Evolutionary conservation across 1,140 invertebrate genomes (phyloP).

Genomic region (Gryllus bimaculatus): DNA sequence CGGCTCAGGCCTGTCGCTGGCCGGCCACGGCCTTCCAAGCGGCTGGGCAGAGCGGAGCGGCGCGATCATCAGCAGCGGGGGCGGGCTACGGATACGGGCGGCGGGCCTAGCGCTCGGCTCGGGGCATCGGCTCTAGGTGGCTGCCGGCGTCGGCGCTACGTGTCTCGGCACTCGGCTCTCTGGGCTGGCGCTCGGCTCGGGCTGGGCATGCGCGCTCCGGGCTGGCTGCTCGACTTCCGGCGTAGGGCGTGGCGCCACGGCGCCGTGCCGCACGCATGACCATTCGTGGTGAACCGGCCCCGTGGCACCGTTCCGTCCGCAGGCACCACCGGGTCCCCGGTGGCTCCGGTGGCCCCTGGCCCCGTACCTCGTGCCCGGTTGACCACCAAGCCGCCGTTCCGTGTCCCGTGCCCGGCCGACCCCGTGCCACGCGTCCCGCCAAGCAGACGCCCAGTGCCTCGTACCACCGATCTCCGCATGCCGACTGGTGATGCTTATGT

Average conservation of each 20-base stretch:
- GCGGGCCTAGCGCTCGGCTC: background rate
- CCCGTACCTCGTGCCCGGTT: background rate
- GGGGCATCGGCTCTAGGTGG: background rate
- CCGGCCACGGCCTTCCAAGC: background rate
- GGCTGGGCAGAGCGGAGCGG: background rate
- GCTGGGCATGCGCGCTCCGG: background rate
- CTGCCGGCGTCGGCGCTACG: background rate
- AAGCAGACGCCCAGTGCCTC: background rate
- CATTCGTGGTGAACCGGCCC: background rate
- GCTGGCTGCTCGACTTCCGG: background rate
- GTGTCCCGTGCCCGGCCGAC: constrained; percentile 10
- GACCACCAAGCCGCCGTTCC: no score
- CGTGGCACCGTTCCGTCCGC: background rate
- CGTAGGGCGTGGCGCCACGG: background rate
- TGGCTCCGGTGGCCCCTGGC: no score
- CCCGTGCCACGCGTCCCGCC: background rate
- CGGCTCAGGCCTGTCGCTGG: background rate
- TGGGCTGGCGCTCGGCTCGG: background rate
- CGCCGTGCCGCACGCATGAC: background rate
- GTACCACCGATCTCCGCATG: no score
- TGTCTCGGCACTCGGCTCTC: background rate
- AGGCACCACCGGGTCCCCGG: no score
- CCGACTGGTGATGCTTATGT: no score
- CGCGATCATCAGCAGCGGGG: background rate
- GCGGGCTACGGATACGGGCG: background rate